Conservation (phyloP, 2,113 vertebrate species). For the Malurus cyaneus region DNA sequence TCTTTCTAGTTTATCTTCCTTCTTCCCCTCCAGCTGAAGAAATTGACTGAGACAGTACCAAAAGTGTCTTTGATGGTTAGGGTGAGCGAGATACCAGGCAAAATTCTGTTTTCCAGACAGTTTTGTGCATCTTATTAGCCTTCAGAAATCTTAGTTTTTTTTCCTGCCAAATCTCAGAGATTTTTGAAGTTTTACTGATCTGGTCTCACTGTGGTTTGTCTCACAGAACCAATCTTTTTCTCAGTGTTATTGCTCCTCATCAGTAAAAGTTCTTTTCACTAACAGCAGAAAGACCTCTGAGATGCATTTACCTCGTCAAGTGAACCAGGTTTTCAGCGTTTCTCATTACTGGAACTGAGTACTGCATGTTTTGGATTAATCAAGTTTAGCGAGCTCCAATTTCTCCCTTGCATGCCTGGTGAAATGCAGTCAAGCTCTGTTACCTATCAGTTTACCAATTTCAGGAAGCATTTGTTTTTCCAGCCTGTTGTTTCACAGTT, state of each 20-base stretch:
- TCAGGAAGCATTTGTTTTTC: background rate
- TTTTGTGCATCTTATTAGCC: background rate
- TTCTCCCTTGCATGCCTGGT: background rate
- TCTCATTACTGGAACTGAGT: background rate
- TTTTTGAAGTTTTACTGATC: background rate
- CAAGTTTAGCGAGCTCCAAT: background rate
- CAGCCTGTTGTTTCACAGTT: background rate
- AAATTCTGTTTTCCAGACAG: background rate
- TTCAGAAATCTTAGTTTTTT: background rate
- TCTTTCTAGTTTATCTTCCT: background rate
- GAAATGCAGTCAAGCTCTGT: background rate
- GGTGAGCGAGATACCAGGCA: background rate
- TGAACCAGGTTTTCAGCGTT: background rate
- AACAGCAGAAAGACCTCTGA: background rate
- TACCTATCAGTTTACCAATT: background rate
- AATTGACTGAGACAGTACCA: background rate
- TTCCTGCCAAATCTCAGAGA: background rate
- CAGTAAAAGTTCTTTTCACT: background rate
- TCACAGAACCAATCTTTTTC: background rate
- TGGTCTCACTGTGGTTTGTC: background rate
- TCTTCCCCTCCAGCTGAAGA: background rate
- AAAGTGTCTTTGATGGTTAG: background rate
- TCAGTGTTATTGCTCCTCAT: background rate
- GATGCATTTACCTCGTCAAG: background rate
- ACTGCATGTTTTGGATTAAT: background rate